phyloP scores from a whole-genome alignment of 2,797 vertebrate species.

The Lepus oiostolus region DNA sequence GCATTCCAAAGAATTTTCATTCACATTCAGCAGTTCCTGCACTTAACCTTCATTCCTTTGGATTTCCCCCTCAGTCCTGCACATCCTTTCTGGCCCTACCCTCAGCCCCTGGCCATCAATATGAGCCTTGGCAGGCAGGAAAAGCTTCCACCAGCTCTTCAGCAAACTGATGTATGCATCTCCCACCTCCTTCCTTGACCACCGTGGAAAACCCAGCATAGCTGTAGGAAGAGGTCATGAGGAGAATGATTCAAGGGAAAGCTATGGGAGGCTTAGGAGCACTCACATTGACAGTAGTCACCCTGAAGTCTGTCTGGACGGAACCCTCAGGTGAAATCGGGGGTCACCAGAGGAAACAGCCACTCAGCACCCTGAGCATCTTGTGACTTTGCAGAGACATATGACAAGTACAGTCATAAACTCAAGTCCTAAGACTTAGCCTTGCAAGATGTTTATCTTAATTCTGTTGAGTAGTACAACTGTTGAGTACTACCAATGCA shows the following conservation, averaged over 20 bases:
- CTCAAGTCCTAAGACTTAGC: neutral
- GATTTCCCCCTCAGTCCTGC: slow-evolving; percentile 73
- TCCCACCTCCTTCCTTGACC: slow-evolving; percentile 71
- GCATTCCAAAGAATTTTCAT: slow-evolving; percentile 60
- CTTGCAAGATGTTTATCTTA: neutral
- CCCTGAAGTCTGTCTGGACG: neutral
- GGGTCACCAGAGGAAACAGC: neutral
- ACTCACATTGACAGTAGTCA: neutral
- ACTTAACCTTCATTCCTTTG: slow-evolving; percentile 52
- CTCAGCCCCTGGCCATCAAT: slow-evolving; percentile 66
- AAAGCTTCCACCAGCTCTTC: slow-evolving; percentile 74
- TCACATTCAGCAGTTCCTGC: slow-evolving; percentile 39
- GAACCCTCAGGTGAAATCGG: neutral
- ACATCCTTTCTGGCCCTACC: slow-evolving; percentile 76
- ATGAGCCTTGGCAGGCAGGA: slow-evolving; percentile 82
- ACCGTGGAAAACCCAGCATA: slow-evolving; percentile 66
- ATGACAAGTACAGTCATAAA: neutral
- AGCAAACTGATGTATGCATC: slow-evolving; percentile 82
- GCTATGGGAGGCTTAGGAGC: neutral
- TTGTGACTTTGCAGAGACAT: neutral
- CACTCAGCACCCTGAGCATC: neutral
- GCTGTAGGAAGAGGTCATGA: slow-evolving; percentile 52
- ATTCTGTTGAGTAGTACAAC: neutral
- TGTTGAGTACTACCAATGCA: neutral
- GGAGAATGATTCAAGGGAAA: neutral